Evolutionary conservation across 2,888 invertebrate genomes (phyloP).

Genomic region (Axea sp.): DNA sequence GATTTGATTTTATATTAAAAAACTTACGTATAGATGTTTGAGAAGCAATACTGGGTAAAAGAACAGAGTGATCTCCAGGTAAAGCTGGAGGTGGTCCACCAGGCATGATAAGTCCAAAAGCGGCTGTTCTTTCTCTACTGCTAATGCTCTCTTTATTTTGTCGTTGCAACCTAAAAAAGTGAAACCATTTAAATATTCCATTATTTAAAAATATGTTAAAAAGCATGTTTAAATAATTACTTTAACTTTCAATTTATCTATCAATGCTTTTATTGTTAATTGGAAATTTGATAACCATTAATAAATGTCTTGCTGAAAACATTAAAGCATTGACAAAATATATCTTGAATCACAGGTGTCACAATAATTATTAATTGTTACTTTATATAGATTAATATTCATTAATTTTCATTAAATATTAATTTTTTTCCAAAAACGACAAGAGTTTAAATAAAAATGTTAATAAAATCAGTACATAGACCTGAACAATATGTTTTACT

Average conservation of each 20-base stretch:
- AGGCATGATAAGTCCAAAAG: conserved; percentile 78
- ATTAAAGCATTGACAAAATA: too few relatives aligned
- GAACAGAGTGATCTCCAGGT: conserved; percentile 81
- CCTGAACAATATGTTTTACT: too few relatives aligned
- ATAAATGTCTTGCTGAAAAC: conserved; percentile 16
- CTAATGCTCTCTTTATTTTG: conserved; percentile 81
- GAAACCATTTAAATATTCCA: too few relatives aligned
- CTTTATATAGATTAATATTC: too few relatives aligned
- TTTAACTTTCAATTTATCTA: conserved; percentile 7
- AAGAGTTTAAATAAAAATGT: too few relatives aligned
- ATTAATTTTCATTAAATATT: too few relatives aligned
- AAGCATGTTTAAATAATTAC: background rate
- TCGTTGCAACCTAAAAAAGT: conserved; percentile 81
- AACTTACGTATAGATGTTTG: conserved; percentile 79
- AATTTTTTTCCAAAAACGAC: too few relatives aligned
- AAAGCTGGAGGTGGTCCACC: conserved; percentile 80
- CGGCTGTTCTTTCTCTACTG: conserved; percentile 79
- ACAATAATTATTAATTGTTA: too few relatives aligned
- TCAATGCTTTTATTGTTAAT: conserved; percentile 13
- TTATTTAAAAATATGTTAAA: too few relatives aligned
- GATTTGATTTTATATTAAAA: too few relatives aligned
- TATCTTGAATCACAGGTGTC: conserved; percentile 12
- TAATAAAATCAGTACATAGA: too few relatives aligned
- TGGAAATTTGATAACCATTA: conserved; percentile 12
- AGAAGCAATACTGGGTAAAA: conserved; percentile 80